A percentile compares a stretch with the other conserved stretches of the same genome.
Conservation (phyloP, 1,140 invertebrate genomes). For the Aphis craccivora region DNA sequence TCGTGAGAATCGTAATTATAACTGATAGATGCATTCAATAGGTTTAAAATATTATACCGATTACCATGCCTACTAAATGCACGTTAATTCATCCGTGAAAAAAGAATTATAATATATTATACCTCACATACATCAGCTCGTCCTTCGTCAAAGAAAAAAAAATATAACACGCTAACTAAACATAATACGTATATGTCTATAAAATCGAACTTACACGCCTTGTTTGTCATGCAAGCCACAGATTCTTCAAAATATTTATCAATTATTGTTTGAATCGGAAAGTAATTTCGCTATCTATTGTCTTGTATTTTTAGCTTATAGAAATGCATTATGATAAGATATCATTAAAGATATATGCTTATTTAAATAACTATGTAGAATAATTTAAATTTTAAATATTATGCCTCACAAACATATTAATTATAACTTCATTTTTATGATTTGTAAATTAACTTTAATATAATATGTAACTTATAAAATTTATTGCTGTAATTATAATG, state of each 20-base stretch:
- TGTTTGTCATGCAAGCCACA: background rate
- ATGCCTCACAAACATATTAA: background rate
- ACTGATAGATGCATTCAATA: background rate
- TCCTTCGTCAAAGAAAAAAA: background rate
- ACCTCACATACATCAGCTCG: background rate
- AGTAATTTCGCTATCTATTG: background rate
- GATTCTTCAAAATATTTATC: background rate
- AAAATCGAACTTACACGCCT: background rate
- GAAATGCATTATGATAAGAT: no score
- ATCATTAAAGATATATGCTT: no score
- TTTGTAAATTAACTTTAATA: background rate
- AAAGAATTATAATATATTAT: background rate
- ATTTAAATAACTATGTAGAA: no score
- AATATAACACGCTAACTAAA: background rate
- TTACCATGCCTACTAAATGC: background rate
- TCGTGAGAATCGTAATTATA: background rate
- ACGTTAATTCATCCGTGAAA: conserved; percentile 28
- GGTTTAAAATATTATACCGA: background rate
- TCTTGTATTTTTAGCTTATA: background rate
- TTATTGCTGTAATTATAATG: background rate
- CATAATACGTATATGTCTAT: background rate
- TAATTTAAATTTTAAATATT: no score
- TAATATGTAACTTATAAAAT: background rate
- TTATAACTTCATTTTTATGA: background rate
- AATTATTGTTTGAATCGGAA: background rate